Base-by-base conservation (phyloP, 2,888 invertebrate genomes). In the Agonopterix heracliana region DNA sequence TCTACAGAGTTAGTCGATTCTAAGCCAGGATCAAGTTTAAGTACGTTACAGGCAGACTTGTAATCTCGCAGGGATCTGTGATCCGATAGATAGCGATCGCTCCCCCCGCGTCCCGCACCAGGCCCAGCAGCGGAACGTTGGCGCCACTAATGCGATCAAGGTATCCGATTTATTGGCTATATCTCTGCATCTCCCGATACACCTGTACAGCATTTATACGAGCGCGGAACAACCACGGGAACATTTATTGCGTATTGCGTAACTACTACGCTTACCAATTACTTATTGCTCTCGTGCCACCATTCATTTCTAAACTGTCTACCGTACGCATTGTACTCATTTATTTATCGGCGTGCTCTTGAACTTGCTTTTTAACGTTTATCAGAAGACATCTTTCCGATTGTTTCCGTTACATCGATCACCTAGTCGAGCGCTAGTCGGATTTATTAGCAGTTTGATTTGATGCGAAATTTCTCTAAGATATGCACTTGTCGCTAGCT, bases 131-230 rank as follows among this genome's bases (percentile, higher is more conserved):
- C 46, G 42, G 38, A 52, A 41, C 44, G 35, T 38, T 43, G 84
- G 83, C 86, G 85, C 85, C 85, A 73, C 74, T 74, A 76, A 75
- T 76, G 71, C 75, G 76, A 75, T 75, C 77, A 72, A 66, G 73
- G 64, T 62, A 74, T 78, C 69, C 70, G 77, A 84, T 84, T 82
- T 81, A 82, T 81, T 74, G 68, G 66, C 68, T 67, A 68, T 80
- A 81, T 81, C 84, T 47, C 64, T 60, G 56, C 71, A 81, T 81
- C 75, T 64, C 57, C 57, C 65, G 62, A 68, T 78, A 74, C 77
- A 81, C 78, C 76, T 79, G 79, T 77, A 71, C 65, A 63, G 61
- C 68, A 71, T 71, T 73, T 74, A 69, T 71, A 63, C 66, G 59
- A 64, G 60, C 64, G 56, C 60, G 63, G 63, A 71, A 70, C 66